These are phyloP conservation scores for Patiria pectinifera DNA, from an alignment of 53 echinoderm and acorn worm genomes.

Conservation along the genomic window DNA sequence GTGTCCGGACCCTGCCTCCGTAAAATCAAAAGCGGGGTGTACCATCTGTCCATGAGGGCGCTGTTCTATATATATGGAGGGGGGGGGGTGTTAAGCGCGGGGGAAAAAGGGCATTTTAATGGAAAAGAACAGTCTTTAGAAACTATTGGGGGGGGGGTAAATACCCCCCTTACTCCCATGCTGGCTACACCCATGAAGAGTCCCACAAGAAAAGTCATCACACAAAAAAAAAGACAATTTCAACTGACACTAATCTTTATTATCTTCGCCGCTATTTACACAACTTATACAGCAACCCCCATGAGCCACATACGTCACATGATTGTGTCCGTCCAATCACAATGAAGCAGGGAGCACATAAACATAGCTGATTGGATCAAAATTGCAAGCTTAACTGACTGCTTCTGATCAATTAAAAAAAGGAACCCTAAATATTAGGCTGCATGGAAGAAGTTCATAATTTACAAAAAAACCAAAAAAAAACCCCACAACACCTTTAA, in stretches of 20 bases:
- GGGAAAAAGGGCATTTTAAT: too few relatives aligned
- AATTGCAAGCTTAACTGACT: constrained; percentile 14
- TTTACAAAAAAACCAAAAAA: neutral
- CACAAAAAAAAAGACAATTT: neutral
- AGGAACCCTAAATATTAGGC: neutral
- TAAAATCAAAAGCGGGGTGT: too few relatives aligned
- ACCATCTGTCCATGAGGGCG: too few relatives aligned
- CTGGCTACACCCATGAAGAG: too few relatives aligned
- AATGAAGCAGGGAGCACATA: constrained; percentile 1
- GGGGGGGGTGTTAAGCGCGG: too few relatives aligned
- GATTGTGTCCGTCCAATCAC: constrained; percentile 1
- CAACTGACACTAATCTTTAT: constrained; percentile 36
- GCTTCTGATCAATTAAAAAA: constrained; percentile 23
- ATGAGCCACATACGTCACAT: constrained; percentile 27
- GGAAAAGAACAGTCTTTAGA: too few relatives aligned
- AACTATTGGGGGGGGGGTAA: too few relatives aligned
- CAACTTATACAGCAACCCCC: constrained; percentile 22
- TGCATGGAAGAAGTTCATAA: neutral
- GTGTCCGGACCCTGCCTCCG: too few relatives aligned
- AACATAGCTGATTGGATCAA: neutral
- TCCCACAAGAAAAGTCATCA: neutral
- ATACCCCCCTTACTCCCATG: too few relatives aligned
- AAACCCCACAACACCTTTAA: neutral
- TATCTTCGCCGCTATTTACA: constrained; percentile 38
- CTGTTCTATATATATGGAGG: too few relatives aligned